Evolutionary conservation across 2,113 vertebrate genomes (phyloP).

Genomic region (Conger conger): DNA sequence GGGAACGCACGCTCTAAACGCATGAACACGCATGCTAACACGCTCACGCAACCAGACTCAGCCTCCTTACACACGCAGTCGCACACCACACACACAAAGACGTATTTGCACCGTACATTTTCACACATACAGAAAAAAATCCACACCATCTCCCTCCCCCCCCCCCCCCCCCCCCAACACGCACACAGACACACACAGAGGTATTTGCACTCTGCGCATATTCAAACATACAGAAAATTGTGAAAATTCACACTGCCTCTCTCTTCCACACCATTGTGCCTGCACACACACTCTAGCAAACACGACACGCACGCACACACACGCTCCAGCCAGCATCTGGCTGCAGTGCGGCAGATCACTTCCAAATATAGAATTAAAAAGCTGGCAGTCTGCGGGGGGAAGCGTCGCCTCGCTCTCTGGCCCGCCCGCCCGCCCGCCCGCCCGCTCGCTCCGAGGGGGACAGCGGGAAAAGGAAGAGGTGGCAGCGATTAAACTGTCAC

Average conservation of each 20-base stretch:
- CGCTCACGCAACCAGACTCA: too few species aligned
- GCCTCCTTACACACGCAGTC: background rate
- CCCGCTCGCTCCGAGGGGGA: background rate
- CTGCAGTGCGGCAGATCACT: constrained; percentile 15
- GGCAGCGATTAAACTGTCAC: constrained; percentile 59
- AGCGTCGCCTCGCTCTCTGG: background rate
- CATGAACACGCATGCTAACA: background rate
- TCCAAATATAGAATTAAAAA: constrained; percentile 33
- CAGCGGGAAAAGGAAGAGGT: constrained; percentile 49
- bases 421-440: too few species aligned
- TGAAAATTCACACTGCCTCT: background rate
- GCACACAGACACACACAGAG: too few species aligned
- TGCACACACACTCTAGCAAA: background rate
- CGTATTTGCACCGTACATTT: too few species aligned
- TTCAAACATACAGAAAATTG: too few species aligned
- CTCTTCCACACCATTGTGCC: background rate
- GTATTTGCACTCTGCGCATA: too few species aligned
- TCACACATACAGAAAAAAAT: too few species aligned
- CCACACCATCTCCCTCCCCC: too few species aligned
- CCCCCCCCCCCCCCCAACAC: too few species aligned
- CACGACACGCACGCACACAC: background rate
- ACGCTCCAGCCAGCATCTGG: background rate
- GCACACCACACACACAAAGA: background rate
- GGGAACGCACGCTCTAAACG: background rate
- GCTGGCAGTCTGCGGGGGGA: constrained; percentile 10